Evolutionary conservation across 2,888 invertebrate genomes (phyloP).

Genomic region (Euphydryas editha): DNA sequence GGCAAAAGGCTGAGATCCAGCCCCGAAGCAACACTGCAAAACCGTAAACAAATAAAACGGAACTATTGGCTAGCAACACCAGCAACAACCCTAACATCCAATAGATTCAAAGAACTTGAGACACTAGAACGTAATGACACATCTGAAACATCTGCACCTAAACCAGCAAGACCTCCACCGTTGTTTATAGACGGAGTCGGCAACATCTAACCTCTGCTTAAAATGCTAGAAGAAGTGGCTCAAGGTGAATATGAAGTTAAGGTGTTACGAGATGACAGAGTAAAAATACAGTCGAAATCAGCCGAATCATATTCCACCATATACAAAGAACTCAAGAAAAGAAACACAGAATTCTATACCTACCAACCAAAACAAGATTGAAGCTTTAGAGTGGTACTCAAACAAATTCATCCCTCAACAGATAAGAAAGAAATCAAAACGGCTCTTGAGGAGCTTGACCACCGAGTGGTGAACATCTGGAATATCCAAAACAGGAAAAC

Average conservation of each 20-base stretch:
- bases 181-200: not conserved
- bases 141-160: not conserved
- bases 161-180: not conserved
- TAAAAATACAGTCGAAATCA: conserved; percentile 14
- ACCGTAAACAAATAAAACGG: not conserved
- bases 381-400: conserved; percentile 28
- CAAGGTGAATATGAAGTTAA: not conserved
- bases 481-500: conserved; percentile 28
- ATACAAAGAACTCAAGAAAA: conserved; percentile 13
- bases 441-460: conserved; percentile 18
- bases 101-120: not conserved
- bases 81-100: not conserved
- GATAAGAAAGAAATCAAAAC: conserved; percentile 32
- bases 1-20: not conserved
- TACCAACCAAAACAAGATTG: conserved; percentile 38
- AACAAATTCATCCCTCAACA: conserved; percentile 36
- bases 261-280: not conserved
- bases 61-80: not conserved
- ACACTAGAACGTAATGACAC: not conserved
- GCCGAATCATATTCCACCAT: conserved; percentile 21
- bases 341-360: conserved; percentile 34
- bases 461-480: conserved; percentile 25
- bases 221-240: not conserved
- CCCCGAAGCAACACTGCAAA: not conserved
- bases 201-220: not conserved